Conservation (phyloP, 2,797 vertebrate species). For the Ambastaia sidthimunki region DNA sequence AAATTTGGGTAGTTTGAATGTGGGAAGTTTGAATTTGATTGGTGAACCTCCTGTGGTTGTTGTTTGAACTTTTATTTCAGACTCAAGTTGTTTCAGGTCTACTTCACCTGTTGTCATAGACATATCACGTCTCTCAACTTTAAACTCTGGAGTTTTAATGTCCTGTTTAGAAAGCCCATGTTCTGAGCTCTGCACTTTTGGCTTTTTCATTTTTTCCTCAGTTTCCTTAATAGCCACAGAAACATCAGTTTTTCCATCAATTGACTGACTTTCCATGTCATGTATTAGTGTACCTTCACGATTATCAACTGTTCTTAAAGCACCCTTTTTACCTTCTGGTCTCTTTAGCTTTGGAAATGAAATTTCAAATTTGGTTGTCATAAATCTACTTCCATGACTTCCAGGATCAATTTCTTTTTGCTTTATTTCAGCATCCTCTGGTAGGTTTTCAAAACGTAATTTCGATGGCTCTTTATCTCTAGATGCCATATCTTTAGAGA, state of each 20-base stretch:
- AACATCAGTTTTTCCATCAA: constrained; percentile 6
- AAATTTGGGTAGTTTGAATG: constrained; percentile 61
- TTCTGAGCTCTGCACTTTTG: constrained; percentile 44
- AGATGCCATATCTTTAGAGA: neutral
- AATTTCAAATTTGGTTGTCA: constrained; percentile 51
- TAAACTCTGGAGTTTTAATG: constrained; percentile 14
- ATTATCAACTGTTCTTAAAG: neutral
- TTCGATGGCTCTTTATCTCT: constrained; percentile 9
- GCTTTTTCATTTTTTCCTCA: constrained; percentile 6
- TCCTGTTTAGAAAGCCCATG: constrained; percentile 42
- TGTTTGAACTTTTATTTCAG: constrained; percentile 18
- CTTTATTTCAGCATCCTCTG: constrained; percentile 2
- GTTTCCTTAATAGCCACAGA: constrained; percentile 45
- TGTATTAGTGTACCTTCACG: neutral
- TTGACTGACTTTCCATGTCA: constrained; percentile 1
- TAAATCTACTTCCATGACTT: constrained; percentile 22
- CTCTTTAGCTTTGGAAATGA: constrained; percentile 35
- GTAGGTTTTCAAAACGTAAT: neutral
- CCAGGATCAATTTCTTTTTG: neutral
- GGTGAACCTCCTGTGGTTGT: constrained; percentile 31
- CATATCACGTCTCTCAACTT: constrained; percentile 5
- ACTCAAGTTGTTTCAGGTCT: constrained; percentile 29
- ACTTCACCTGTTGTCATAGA: constrained; percentile 12
- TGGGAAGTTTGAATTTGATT: constrained; percentile 54
- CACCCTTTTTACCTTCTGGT: neutral